Evolutionary conservation across 1,140 invertebrate species (phyloP).

Genomic region (Drosophila ogumai): DNA sequence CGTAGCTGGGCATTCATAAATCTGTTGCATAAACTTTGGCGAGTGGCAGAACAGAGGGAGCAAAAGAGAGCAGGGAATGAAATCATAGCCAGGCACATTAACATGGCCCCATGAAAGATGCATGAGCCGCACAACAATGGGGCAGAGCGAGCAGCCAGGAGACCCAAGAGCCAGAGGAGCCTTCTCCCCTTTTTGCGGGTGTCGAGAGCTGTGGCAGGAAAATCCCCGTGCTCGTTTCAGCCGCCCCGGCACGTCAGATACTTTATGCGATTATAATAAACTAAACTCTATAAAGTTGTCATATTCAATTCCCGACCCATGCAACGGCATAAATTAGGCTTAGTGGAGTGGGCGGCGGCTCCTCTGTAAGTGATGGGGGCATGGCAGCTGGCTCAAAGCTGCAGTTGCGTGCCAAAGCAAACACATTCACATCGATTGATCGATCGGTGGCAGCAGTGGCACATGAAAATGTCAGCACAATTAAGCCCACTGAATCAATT

Average conservation of each 20-base stretch:
- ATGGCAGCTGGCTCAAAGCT: slow-evolving; percentile 14
- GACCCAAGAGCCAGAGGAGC: background rate
- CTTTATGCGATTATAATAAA: slow-evolving; percentile 82
- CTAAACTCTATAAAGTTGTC: slow-evolving; percentile 79
- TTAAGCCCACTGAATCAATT: slow-evolving; percentile 77
- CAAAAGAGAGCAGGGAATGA: background rate
- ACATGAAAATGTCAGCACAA: slow-evolving; percentile 79
- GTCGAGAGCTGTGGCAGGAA: background rate
- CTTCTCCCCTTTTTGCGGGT: background rate
- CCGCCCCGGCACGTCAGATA: slow-evolving; percentile 60
- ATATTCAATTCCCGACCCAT: slow-evolving; percentile 73
- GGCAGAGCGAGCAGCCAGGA: background rate
- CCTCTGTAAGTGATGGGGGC: background rate
- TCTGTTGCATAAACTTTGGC: slow-evolving; percentile 77
- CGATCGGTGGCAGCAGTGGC: slow-evolving; percentile 56
- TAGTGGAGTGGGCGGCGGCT: slow-evolving; percentile 23
- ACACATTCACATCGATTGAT: slow-evolving; percentile 49
- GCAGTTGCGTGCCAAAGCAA: slow-evolving; percentile 48
- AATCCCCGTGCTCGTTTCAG: slow-evolving; percentile 43
- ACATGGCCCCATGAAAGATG: slow-evolving; percentile 71
- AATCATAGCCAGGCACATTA: slow-evolving; percentile 59
- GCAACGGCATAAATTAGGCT: slow-evolving; percentile 78
- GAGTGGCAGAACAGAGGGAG: background rate
- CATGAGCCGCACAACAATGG: slow-evolving; percentile 62
- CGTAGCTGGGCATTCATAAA: slow-evolving; percentile 69